Evolutionary conservation across 2,113 vertebrate genomes (phyloP).

Genomic region (Hemicordylus capensis): DNA sequence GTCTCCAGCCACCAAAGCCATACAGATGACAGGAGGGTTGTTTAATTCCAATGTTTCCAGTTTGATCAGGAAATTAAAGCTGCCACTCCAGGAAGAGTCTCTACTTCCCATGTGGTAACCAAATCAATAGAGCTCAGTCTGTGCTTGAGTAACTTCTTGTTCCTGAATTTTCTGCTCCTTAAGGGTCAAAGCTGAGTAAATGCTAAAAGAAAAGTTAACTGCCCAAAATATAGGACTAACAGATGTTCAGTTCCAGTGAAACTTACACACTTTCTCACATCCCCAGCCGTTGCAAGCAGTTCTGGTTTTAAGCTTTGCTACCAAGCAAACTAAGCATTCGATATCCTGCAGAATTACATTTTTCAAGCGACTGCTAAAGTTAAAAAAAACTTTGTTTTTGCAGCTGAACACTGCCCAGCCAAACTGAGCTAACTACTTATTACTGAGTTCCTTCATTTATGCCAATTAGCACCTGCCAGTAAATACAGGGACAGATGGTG

Average conservation of each 20-base stretch:
- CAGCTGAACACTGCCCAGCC: slow-evolving; percentile 31
- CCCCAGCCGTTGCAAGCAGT: slow-evolving; percentile 14
- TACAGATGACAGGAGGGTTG: neutral
- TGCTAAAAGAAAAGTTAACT: slow-evolving; percentile 44
- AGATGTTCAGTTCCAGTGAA: slow-evolving; percentile 41
- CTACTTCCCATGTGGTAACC: no score
- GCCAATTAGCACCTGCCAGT: slow-evolving; percentile 70
- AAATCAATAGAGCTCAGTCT: neutral
- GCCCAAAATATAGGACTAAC: slow-evolving; percentile 9
- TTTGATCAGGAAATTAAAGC: no score
- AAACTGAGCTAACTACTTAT: slow-evolving; percentile 58
- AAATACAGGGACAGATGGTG: slow-evolving; percentile 60
- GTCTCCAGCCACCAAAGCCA: neutral
- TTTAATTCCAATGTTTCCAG: neutral
- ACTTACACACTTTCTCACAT: neutral
- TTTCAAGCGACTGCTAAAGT: slow-evolving; percentile 57
- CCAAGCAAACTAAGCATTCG: slow-evolving; percentile 39
- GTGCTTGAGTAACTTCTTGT: neutral
- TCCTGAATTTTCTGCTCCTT: slow-evolving; percentile 20
- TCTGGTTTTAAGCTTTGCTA: slow-evolving; percentile 22
- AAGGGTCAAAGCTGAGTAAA: neutral
- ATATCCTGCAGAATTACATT: slow-evolving; percentile 41
- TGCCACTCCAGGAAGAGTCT: no score
- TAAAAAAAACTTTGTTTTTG: slow-evolving; percentile 65
- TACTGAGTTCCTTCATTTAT: slow-evolving; percentile 51